Conservation (phyloP, 2,113 vertebrate species). For the Albula goreensis region DNA sequence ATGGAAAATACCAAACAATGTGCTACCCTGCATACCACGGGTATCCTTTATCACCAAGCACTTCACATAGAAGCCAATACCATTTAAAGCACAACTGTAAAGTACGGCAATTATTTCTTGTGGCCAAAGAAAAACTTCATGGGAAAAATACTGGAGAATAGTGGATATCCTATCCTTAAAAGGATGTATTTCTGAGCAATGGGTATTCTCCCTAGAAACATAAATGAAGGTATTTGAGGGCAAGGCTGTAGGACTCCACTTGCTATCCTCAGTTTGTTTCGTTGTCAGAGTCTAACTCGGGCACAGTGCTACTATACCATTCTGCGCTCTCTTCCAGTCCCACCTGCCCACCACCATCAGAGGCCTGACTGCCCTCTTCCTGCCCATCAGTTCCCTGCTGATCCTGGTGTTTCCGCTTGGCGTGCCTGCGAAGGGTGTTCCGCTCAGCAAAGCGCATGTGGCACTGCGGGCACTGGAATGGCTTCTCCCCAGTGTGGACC, state of each 20-base stretch:
- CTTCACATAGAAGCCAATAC: not conserved
- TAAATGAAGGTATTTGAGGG: not conserved
- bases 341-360: constrained; percentile 33
- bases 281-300: constrained; percentile 23
- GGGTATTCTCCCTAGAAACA: not conserved
- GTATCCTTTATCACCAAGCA: not conserved
- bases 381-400: constrained; percentile 70
- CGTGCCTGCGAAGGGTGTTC: constrained; percentile 77
- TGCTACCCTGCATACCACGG: not conserved
- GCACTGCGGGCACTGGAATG: constrained; percentile 81
- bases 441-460: constrained; percentile 79
- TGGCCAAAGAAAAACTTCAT: not conserved
- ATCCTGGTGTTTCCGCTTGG: constrained; percentile 76
- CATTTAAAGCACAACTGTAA: not conserved
- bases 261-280: constrained; percentile 17
- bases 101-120: not conserved
- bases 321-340: constrained; percentile 34
- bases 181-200: not conserved
- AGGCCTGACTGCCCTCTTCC: constrained; percentile 56
- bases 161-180: not conserved
- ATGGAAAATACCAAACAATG: constrained; percentile 15
- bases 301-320: constrained; percentile 19
- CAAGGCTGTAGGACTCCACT: not conserved
- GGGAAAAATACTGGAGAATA: no score
- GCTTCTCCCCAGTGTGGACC: constrained; percentile 81